Conservation (phyloP, 1,140 invertebrate genomes). For the Diabrotica virgifera region DNA sequence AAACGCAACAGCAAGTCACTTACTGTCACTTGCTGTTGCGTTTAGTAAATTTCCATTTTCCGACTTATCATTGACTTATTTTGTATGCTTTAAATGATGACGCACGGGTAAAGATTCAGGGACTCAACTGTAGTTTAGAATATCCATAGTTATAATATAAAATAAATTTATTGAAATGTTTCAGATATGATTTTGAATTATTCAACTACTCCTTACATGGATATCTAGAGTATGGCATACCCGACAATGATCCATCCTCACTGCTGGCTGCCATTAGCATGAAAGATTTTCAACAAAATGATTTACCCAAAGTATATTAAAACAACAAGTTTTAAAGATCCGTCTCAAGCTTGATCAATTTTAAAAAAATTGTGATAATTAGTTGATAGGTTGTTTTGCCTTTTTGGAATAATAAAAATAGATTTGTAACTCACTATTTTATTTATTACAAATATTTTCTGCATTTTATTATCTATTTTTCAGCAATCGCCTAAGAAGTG, state of each 20-base stretch:
- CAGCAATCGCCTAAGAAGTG: no score
- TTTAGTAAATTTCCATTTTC: no score
- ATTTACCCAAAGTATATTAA: conserved; percentile 25
- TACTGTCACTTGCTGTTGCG: no score
- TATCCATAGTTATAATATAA: neutral
- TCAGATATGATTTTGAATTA: conserved; percentile 78
- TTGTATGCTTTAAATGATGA: no score
- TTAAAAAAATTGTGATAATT: conserved; percentile 19
- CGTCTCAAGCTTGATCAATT: conserved; percentile 6
- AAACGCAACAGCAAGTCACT: no score
- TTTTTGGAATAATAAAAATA: conserved; percentile 10
- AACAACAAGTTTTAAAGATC: neutral
- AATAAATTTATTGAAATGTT: neutral
- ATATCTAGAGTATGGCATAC: conserved; percentile 63
- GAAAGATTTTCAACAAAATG: conserved; percentile 34
- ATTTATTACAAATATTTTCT: neutral
- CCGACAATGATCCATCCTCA: conserved; percentile 43
- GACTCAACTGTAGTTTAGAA: no score
- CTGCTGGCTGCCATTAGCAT: conserved; percentile 43
- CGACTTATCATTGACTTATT: no score
- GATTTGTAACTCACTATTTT: neutral
- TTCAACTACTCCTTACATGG: conserved; percentile 77
- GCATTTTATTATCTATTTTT: no score
- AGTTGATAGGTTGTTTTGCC: conserved; percentile 16
- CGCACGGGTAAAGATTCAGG: no score